A percentile compares a stretch with the other conserved stretches of the same genome.
phyloP scores from a whole-genome alignment of 2,888 invertebrate species.

The Xestia c-nigrum region DNA sequence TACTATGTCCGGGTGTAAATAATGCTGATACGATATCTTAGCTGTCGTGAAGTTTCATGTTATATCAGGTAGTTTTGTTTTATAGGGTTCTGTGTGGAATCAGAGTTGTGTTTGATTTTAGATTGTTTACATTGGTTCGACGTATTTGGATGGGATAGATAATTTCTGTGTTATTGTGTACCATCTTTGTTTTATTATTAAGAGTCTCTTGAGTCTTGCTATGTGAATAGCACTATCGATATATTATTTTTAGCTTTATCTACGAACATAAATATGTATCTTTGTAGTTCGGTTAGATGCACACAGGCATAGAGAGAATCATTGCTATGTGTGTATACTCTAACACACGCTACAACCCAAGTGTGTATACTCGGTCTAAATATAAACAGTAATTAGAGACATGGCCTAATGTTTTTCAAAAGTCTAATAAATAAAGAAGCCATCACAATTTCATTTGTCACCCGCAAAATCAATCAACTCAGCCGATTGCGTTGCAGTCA shows the following conservation, averaged over 20 bases:
- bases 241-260: background rate
- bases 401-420: no score
- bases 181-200: background rate
- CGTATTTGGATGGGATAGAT: background rate
- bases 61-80: constrained; percentile 54
- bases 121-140: background rate
- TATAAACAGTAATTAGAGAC: no score
- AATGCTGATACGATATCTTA: constrained; percentile 62
- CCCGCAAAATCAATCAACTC: background rate
- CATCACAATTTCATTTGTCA: background rate
- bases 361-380: no score
- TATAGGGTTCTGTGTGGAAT: constrained; percentile 11
- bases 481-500: background rate
- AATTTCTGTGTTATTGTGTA: constrained; percentile 2
- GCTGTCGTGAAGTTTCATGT: constrained; percentile 55
- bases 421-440: background rate
- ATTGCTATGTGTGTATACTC: no score
- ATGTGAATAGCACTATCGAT: background rate
- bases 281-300: no score
- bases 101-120: constrained; percentile 14
- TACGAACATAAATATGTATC: background rate
- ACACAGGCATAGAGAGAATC: no score
- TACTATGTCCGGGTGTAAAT: constrained; percentile 56
- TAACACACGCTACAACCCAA: no score
- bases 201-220: background rate